phyloP scores from a whole-genome alignment of 30 jellyfish, hydroid and myxozoan species.

The Pelagia noctiluca region DNA sequence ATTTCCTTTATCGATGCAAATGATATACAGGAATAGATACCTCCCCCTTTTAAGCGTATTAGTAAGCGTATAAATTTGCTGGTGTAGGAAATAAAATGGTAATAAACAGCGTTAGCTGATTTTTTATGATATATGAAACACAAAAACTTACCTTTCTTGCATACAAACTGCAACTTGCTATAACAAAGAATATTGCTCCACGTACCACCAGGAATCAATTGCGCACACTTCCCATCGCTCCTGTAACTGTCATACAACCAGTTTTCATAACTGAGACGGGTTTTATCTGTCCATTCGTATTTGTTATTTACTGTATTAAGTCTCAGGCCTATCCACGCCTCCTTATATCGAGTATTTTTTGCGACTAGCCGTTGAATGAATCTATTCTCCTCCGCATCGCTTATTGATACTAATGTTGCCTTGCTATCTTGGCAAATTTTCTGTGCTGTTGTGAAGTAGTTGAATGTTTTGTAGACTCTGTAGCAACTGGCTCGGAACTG shows the following conservation, averaged over 20 bases:
- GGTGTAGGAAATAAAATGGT: too few relatives aligned
- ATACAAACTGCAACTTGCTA: constrained; percentile 62
- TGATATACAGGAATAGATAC: too few relatives aligned
- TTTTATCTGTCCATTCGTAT: constrained; percentile 62
- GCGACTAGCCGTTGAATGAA: constrained; percentile 26
- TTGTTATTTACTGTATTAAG: neutral
- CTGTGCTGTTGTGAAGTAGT: constrained; percentile 64
- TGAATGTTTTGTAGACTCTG: constrained; percentile 60
- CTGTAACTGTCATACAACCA: constrained; percentile 54
- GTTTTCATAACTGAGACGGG: constrained; percentile 25
- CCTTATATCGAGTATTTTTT: constrained; percentile 56
- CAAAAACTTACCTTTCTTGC: constrained; percentile 72
- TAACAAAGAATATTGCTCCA: constrained; percentile 67
- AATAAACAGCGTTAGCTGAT: too few relatives aligned
- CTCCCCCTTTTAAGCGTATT: too few relatives aligned
- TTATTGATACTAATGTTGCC: constrained; percentile 46
- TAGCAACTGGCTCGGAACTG: constrained; percentile 53
- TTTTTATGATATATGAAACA: too few relatives aligned
- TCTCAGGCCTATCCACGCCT: constrained; percentile 77
- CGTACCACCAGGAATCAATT: constrained; percentile 69
- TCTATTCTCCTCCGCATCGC: constrained; percentile 26
- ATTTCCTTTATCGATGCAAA: too few relatives aligned
- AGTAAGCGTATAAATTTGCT: too few relatives aligned
- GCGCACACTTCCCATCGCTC: constrained; percentile 54
- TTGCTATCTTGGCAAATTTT: constrained; percentile 37